Percentiles rank a stretch among this genome's conserved stretches.
These are phyloP conservation scores for Anguilla anguilla DNA, from an alignment of 2,797 vertebrate genomes.

Conservation along the genomic window DNA sequence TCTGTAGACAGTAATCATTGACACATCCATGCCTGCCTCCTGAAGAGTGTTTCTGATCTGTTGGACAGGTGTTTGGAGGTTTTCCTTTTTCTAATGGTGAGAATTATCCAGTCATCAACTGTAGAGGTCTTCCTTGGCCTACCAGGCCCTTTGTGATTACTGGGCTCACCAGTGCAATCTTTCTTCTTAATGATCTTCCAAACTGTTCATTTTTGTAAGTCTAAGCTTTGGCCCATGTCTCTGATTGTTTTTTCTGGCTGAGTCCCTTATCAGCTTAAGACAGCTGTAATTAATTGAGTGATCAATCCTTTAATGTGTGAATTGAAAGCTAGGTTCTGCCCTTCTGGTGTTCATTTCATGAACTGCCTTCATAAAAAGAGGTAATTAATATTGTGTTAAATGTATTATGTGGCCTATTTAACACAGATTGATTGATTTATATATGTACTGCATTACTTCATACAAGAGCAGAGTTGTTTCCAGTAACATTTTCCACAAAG, in stretches of 20 bases:
- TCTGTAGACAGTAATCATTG: no score
- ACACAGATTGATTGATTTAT: background rate
- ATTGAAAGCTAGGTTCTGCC: background rate
- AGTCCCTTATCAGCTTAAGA: slow-evolving; percentile 15
- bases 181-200: no score
- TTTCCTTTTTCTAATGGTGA: no score
- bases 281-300: slow-evolving; percentile 12
- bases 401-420: background rate
- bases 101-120: no score
- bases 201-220: no score
- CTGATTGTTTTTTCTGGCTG: background rate
- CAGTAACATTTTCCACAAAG: background rate
- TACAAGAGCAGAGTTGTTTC: background rate
- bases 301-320: background rate
- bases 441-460: background rate
- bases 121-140: no score
- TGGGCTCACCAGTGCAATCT: no score
- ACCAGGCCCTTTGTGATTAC: no score
- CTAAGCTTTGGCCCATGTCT: no score
- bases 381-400: background rate
- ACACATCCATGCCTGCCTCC: no score
- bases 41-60: no score
- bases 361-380: background rate
- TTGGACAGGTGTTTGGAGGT: no score
- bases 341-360: background rate